phyloP scores from a whole-genome alignment of 2,113 vertebrate genomes.

The Pygoscelis adeliae region DNA sequence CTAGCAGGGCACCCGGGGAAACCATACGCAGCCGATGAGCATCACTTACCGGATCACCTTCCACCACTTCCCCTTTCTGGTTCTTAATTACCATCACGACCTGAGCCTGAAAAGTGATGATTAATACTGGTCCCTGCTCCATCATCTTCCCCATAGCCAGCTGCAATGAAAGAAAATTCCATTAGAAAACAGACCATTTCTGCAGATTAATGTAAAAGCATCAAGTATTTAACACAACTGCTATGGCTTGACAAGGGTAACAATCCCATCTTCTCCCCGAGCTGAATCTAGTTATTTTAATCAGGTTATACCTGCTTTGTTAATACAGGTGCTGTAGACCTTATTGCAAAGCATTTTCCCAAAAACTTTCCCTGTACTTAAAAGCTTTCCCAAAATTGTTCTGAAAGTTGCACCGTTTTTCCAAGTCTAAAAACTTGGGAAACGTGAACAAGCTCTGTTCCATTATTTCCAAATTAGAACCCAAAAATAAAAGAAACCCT shows the following conservation, averaged over 20 bases:
- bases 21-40: accelerated
- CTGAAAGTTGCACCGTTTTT: not conserved
- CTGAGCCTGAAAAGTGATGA: slow-evolving; percentile 97
- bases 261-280: not conserved
- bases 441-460: not conserved
- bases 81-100: slow-evolving; percentile 91
- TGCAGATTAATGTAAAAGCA: not conserved
- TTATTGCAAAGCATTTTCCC: not conserved
- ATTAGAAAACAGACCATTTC: not conserved
- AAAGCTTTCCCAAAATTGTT: not conserved
- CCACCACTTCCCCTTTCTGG: slow-evolving; percentile 88
- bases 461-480: not conserved
- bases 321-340: not conserved
- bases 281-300: not conserved
- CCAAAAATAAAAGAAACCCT: not conserved
- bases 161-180: slow-evolving; percentile 64
- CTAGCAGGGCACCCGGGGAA: not conserved
- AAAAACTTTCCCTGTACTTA: not conserved
- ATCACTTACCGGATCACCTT: slow-evolving; percentile 91
- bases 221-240: not conserved
- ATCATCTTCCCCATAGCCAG: slow-evolving; percentile 98
- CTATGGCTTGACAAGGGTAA: not conserved
- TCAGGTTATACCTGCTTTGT: not conserved
- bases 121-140: slow-evolving; percentile 95
- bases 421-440: not conserved